Percentiles rank a stretch among this genome's conserved stretches.
Evolutionary conservation across 1,140 invertebrate species (phyloP).

Genomic region (Apocrypta bakeri): DNA sequence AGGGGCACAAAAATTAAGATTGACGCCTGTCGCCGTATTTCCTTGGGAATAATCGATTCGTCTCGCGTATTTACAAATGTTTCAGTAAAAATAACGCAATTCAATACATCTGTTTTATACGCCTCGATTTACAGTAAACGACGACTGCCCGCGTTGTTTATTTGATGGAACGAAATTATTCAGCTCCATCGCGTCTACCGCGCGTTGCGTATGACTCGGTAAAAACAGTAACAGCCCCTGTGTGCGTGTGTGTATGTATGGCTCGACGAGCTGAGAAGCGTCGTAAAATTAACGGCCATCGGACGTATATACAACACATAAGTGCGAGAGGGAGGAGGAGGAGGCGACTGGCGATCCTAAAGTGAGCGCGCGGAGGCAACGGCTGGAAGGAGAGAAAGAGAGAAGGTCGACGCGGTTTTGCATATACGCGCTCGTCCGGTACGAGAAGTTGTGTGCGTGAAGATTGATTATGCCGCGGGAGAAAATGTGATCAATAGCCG

Average conservation of each 20-base stretch:
- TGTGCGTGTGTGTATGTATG: too few species aligned
- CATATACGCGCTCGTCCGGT: slow-evolving; percentile 56
- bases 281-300: slow-evolving; percentile 43
- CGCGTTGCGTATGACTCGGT: not conserved
- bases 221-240: not conserved
- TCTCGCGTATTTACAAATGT: slow-evolving; percentile 5
- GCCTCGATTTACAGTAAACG: not conserved
- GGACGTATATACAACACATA: not conserved
- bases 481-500: slow-evolving; percentile 75
- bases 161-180: not conserved
- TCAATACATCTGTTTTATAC: too few species aligned
- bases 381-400: slow-evolving; percentile 7
- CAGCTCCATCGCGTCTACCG: not conserved
- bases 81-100: too few species aligned
- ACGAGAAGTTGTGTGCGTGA: slow-evolving; percentile 62
- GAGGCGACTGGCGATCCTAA: slow-evolving; percentile 37
- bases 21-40: slow-evolving; percentile 40
- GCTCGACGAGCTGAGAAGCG: slow-evolving; percentile 6
- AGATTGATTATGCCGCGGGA: slow-evolving; percentile 74
- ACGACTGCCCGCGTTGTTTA: not conserved
- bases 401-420: slow-evolving; percentile 48
- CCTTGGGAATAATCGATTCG: slow-evolving; percentile 33
- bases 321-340: not conserved
- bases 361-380: slow-evolving; percentile 6
- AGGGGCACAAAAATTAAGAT: slow-evolving; percentile 35